Evolutionary conservation across 2,113 vertebrate genomes (phyloP), one percentile per base, ranked within the genome.

Genomic region (Dasyurus viverrinus): DNA sequence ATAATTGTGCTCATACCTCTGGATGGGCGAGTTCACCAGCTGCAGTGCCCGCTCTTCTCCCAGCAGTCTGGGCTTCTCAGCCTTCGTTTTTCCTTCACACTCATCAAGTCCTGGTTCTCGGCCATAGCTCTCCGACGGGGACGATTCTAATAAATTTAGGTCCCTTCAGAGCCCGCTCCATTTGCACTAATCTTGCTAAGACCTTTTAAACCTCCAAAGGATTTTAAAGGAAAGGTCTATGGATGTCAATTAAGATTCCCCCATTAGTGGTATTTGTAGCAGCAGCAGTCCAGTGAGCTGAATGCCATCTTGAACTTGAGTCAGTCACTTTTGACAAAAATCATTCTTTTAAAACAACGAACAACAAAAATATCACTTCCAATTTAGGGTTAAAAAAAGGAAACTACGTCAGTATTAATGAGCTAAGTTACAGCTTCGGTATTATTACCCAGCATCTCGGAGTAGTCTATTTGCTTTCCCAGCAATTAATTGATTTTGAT

Each of bases 281-380:
- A 0, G 3, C 89, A 95, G 92, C 19, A 84, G 68, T n/a, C n/a
- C n/a, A 84, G 68, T 5, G 4, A 84, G 22, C 6, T n/a, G 36
- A 84, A 53, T 16, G 3, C 0, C 26, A 91, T 42, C 0, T 30
- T 54, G 0, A 19, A 2, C n/a, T 94, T 97, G 57, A 92, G 96
- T 53, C 11, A 92, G 6, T 10, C 0, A 89, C 16, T 23, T 94
- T 89, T 30, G 68, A 16, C 93, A 53, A 36, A 53, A 95, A 84
- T 96, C 26, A 95, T 30, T 25, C 94, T 93, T 95, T 94, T 94
- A 91, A 92, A 26, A 90, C n/a, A 84, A 27, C 0, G 0, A 91
- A 57, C 92, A 27, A 93, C 94, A 91, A 94, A 96, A 93, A 94
- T 94, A 94, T 95, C 95, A 89, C 50, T 95, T 53, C 94, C n/a